Base-by-base conservation (phyloP, 2,113 vertebrate species). In the Panurus biarmicus region DNA sequence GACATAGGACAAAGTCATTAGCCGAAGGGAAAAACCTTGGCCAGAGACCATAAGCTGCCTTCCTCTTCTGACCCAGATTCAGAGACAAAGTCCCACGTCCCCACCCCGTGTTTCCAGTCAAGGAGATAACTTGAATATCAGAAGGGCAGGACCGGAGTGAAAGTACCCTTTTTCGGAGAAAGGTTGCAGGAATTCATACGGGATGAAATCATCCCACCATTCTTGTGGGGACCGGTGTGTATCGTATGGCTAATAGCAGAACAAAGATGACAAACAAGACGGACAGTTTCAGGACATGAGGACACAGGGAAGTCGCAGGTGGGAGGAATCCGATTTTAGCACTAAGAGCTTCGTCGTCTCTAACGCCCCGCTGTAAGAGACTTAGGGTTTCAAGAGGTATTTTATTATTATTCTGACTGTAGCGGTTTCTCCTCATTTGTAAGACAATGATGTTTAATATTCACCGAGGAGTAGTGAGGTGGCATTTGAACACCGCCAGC, bases 361-460 rank as follows among this genome's bases (percentile, higher is more conserved):
- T 87, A 50, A 80, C 16, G 53, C 87, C 45, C 47, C 29, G 4
- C 54, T 70, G 1, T n/a, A 79, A 79, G 24, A 77, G 38, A 87
- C 70, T 54, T 36, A 66, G 24, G 60, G 42, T 89, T 95, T 82
- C 64, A 31, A 72, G 70, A 35, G 45, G 48, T 56, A 20, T 36
- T 83, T 88, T 83, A 35, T 91, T 86, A 84, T 86, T 70, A 54
- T 74, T 80, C 20, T 62, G 75, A 51, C 29, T 44, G 51, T 81
- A 85, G 92, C 81, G 18, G 48, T 87, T 94, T 79, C 74, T 82
- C 50, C 87, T 89, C 70, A 54, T 78, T 87, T 94, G 89, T 81
- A 89, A 89, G 73, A 89, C 77, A 89, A 87, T 82, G 70, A 78
- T 82, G 85, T 82, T 95, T 93, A 88, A 86, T 87, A 91, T 85